Evolutionary conservation across 2,113 vertebrate species (phyloP).

Genomic region (Eclectus roratus): DNA sequence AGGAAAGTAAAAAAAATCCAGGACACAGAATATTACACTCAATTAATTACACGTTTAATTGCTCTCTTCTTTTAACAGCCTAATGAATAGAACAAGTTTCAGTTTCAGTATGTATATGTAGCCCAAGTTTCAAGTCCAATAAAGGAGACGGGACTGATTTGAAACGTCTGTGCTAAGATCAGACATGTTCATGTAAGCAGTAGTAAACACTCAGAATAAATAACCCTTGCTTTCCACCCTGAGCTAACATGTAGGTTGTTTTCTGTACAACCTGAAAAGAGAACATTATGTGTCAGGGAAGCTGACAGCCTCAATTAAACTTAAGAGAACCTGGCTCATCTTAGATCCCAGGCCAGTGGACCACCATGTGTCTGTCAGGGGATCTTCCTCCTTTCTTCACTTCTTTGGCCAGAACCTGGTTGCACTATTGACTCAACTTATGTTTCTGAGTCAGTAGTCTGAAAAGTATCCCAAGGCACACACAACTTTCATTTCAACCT

Average conservation of each 20-base stretch:
- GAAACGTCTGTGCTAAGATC: neutral
- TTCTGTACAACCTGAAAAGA: neutral
- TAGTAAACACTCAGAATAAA: neutral
- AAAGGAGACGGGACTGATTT: neutral
- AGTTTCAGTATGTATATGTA: neutral
- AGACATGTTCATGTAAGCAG: neutral
- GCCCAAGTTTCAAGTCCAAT: neutral
- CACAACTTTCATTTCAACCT: slow-evolving; percentile 53
- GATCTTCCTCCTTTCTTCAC: neutral
- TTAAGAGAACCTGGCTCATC: neutral
- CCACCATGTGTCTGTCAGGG: neutral
- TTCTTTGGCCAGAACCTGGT: neutral
- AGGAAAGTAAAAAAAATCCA: slow-evolving; percentile 34
- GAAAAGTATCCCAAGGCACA: slow-evolving; percentile 52
- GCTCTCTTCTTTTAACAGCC: slow-evolving; percentile 41
- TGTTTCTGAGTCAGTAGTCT: slow-evolving; percentile 43
- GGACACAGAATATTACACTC: slow-evolving; percentile 43
- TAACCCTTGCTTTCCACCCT: neutral
- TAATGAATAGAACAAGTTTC: slow-evolving; percentile 39
- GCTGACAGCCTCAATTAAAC: neutral
- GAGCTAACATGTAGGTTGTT: neutral
- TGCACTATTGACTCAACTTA: slow-evolving; percentile 28
- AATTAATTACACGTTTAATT: slow-evolving; percentile 61
- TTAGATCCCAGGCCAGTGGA: neutral
- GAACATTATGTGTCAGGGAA: neutral